These are phyloP conservation scores for Grapholita molesta DNA, from an alignment of 1,140 invertebrate species.

Conservation along the genomic window DNA sequence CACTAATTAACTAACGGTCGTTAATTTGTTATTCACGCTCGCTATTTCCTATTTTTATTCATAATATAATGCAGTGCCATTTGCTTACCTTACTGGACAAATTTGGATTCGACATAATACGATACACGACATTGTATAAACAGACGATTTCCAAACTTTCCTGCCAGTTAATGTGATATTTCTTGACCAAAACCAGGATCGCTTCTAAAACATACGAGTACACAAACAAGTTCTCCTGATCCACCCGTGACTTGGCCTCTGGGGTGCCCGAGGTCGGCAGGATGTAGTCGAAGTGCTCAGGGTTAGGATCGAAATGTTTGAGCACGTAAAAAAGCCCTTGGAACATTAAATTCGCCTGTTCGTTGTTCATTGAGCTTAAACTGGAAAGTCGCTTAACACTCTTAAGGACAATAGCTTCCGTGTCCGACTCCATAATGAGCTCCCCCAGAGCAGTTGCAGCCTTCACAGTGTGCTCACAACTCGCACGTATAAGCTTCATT, in stretches of 20 bases:
- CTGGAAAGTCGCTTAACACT: slow-evolving; percentile 80
- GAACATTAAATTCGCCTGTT: slow-evolving; percentile 83
- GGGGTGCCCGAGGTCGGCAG: slow-evolving; percentile 18
- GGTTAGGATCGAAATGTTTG: slow-evolving; percentile 77
- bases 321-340: slow-evolving; percentile 83
- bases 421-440: slow-evolving; percentile 70
- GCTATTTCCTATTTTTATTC: neutral
- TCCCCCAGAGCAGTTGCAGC: slow-evolving; percentile 80
- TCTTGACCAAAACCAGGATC: slow-evolving; percentile 81
- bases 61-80: neutral
- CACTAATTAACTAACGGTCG: too few species aligned
- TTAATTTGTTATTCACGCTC: neutral
- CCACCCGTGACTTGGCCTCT: slow-evolving; percentile 35
- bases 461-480: slow-evolving; percentile 81
- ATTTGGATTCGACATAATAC: slow-evolving; percentile 77
- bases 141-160: slow-evolving; percentile 85
- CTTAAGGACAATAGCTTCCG: slow-evolving; percentile 80
- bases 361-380: slow-evolving; percentile 78
- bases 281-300: slow-evolving; percentile 34
- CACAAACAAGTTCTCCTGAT: slow-evolving; percentile 52
- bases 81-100: slow-evolving; percentile 74
- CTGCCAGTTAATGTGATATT: slow-evolving; percentile 85
- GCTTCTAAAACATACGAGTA: slow-evolving; percentile 80
- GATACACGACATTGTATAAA: slow-evolving; percentile 76
- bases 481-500: slow-evolving; percentile 81